Conservation (phyloP, 2,797 vertebrate genomes). For the Catostomus latipinnis region DNA sequence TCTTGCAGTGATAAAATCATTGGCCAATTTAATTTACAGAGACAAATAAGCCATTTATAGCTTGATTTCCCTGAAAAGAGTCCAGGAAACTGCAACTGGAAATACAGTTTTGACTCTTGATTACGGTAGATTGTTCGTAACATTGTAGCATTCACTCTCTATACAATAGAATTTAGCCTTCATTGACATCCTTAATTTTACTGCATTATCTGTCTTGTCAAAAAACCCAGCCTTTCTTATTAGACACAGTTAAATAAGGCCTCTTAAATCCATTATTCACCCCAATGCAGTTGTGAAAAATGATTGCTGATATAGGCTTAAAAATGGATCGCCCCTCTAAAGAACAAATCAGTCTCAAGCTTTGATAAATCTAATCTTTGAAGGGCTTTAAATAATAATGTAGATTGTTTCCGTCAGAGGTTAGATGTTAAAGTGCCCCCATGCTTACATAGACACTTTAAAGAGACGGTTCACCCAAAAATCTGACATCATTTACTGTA, state of each 20-base stretch:
- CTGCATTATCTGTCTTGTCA: constrained; percentile 23
- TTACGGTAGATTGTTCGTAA: background rate
- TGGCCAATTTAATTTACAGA: too few relatives aligned
- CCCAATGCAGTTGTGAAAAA: constrained; percentile 20
- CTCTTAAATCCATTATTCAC: constrained; percentile 31
- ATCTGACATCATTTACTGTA: too few relatives aligned
- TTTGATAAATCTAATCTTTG: constrained; percentile 23
- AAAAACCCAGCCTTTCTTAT: constrained; percentile 25
- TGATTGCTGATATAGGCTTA: constrained; percentile 29
- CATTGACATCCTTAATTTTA: constrained; percentile 21
- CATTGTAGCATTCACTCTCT: background rate
- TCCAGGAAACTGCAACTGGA: too few relatives aligned
- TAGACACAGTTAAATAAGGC: constrained; percentile 22
- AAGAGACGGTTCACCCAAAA: too few relatives aligned
- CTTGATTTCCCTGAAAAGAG: too few relatives aligned
- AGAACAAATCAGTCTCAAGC: constrained; percentile 21
- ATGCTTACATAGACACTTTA: too few relatives aligned
- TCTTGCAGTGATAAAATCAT: too few relatives aligned
- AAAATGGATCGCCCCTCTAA: constrained; percentile 29
- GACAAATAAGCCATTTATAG: too few relatives aligned
- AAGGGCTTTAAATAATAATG: background rate
- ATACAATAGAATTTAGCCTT: constrained; percentile 21
- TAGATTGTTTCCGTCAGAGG: constrained; percentile 11
- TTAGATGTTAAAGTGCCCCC: background rate
- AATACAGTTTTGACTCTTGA: background rate